Conservation (phyloP, 2,113 vertebrate species). For the Callopanchax toddi region DNA sequence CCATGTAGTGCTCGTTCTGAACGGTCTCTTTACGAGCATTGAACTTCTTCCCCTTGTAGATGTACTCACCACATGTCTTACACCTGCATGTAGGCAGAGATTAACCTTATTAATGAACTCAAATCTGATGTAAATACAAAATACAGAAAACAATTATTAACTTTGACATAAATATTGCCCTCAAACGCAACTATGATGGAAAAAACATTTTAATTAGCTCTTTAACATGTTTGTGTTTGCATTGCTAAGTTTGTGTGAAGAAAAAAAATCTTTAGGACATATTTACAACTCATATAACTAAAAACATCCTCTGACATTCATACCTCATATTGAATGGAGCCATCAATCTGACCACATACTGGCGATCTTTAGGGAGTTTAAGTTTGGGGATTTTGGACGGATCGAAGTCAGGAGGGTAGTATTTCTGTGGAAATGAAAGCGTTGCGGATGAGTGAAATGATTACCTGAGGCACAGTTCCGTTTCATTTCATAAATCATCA, state of each 20-base stretch:
- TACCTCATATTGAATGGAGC: constrained; percentile 92
- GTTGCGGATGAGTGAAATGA: neutral
- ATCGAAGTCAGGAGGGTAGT: constrained; percentile 93
- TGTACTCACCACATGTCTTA: constrained; percentile 95
- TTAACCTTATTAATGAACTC: neutral
- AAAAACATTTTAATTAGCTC: no score
- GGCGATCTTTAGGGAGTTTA: constrained; percentile 90
- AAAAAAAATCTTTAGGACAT: neutral
- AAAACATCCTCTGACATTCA: constrained; percentile 8
- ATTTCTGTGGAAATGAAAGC: constrained; percentile 83
- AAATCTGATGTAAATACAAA: neutral
- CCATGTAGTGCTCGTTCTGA: constrained; percentile 91
- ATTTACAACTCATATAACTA: no score
- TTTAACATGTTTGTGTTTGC: no score
- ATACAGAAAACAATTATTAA: neutral
- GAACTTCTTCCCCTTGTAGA: constrained; percentile 98
- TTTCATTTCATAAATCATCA: no score
- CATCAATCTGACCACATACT: constrained; percentile 92
- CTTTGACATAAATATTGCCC: no score
- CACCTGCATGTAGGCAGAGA: constrained; percentile 76
- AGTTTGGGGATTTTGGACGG: constrained; percentile 91
- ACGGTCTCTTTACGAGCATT: constrained; percentile 97
- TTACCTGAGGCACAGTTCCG: no score
- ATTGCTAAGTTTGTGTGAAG: neutral
- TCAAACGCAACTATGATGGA: no score